Conservation (phyloP, 2,888 invertebrate species). For the Plebejus melissa region DNA sequence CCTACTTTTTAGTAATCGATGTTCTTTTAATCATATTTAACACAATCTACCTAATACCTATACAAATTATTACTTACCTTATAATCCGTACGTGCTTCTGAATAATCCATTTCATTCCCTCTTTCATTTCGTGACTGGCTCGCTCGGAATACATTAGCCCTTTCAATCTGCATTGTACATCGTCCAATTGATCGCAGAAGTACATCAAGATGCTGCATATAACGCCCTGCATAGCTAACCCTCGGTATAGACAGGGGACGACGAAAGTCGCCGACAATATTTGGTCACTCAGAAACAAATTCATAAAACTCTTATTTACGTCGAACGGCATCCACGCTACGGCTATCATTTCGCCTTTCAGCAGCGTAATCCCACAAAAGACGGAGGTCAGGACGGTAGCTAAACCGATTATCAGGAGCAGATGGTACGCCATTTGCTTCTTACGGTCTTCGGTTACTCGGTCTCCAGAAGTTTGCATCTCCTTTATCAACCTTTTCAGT, state of each 20-base stretch:
- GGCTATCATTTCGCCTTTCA: conserved; percentile 52
- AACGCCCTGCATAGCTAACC: conserved; percentile 58
- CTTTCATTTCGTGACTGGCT: conserved; percentile 42
- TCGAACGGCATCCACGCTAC: conserved; percentile 67
- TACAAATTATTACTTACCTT: conserved; percentile 42
- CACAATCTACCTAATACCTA: no score
- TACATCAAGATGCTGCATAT: conserved; percentile 62
- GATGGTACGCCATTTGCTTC: conserved; percentile 48
- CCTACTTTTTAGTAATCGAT: no score
- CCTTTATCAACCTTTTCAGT: conserved; percentile 47
- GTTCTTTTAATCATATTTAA: no score
- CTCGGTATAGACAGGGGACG: conserved; percentile 50
- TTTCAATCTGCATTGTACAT: conserved; percentile 49
- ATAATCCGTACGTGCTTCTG: conserved; percentile 61
- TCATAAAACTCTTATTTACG: conserved; percentile 46
- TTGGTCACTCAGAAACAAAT: conserved; percentile 48
- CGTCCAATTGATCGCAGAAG: conserved; percentile 58
- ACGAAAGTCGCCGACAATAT: conserved; percentile 45
- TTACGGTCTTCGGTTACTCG: conserved; percentile 46
- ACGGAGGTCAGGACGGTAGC: conserved; percentile 41
- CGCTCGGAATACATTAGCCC: conserved; percentile 44
- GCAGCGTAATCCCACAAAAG: conserved; percentile 47
- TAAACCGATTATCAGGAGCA: conserved; percentile 44
- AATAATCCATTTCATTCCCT: conserved; percentile 50
- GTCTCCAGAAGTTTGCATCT: conserved; percentile 57